phyloP scores from a whole-genome alignment of 64 coral and sea anemone species.

The Catalaphyllia jardinei region DNA sequence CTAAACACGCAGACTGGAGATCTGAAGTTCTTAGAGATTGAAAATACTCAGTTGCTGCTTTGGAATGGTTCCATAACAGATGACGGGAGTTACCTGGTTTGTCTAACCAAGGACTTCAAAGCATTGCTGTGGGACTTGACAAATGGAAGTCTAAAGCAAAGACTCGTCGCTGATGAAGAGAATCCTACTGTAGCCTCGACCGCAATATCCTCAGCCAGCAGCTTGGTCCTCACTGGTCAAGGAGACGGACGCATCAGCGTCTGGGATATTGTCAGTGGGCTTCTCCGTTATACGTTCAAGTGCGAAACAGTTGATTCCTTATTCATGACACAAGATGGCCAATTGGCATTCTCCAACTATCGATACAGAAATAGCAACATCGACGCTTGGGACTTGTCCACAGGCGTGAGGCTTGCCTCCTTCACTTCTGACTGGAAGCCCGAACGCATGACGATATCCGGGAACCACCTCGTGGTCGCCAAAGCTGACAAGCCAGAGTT shows the following conservation, averaged over 20 bases:
- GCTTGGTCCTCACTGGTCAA: constrained; percentile 36
- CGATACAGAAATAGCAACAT: constrained; percentile 38
- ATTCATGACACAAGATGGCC: constrained; percentile 29
- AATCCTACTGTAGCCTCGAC: constrained; percentile 22
- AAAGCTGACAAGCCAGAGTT: constrained; percentile 37
- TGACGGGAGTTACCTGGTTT: constrained; percentile 41
- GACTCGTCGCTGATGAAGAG: constrained; percentile 26
- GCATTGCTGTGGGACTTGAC: constrained; percentile 52
- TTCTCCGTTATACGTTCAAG: constrained; percentile 8
- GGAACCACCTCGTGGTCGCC: constrained; percentile 21
- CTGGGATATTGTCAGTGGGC: constrained; percentile 48
- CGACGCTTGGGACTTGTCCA: constrained; percentile 46
- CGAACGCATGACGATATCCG: constrained; percentile 28
- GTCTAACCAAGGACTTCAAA: constrained; percentile 13
- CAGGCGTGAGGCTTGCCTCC: constrained; percentile 35
- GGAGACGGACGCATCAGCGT: constrained; percentile 50
- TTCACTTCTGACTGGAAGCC: constrained; percentile 70
- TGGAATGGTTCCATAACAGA: constrained; percentile 19
- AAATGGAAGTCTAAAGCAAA: constrained; percentile 4
- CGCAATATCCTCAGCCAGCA: constrained; percentile 17
- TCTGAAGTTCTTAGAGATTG: constrained; percentile 40
- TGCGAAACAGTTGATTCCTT: constrained; percentile 34
- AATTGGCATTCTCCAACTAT: constrained; percentile 48
- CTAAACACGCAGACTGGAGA: constrained; percentile 17
- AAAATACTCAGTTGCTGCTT: neutral